Conservation (phyloP, 2,797 vertebrate species). For the Pogoniulus pusillus region DNA sequence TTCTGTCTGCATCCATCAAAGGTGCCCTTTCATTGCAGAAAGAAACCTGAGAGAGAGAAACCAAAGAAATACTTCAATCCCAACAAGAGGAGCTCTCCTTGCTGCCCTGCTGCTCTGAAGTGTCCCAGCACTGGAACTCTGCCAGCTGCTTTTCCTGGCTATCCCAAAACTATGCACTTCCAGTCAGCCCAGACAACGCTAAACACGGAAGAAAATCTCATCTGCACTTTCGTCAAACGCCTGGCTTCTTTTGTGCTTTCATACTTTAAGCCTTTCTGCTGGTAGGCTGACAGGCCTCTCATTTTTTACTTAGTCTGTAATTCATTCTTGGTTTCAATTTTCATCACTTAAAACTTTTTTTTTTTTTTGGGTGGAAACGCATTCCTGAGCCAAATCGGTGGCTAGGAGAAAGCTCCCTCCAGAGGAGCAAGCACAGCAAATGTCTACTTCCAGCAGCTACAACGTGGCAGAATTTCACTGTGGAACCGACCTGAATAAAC, state of each 20-base stretch:
- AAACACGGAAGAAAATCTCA: neutral
- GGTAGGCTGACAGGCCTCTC: neutral
- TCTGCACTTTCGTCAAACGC: slow-evolving; percentile 40
- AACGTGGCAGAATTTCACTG: slow-evolving; percentile 44
- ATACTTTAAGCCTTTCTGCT: neutral
- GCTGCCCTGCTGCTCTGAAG: rapidly evolving
- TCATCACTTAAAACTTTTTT: neutral
- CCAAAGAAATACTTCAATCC: neutral
- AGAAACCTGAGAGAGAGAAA: neutral
- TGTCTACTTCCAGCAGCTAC: neutral
- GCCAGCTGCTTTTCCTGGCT: neutral
- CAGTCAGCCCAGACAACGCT: neutral
- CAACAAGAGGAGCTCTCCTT: neutral
- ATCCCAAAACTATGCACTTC: neutral
- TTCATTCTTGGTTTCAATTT: neutral
- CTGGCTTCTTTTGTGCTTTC: neutral
- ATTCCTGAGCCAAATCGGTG: neutral
- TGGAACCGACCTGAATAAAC: neutral
- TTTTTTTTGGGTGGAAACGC: no score
- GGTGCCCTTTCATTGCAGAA: neutral
- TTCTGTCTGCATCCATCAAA: neutral
- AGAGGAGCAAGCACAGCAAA: slow-evolving; percentile 28
- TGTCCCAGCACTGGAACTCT: neutral
- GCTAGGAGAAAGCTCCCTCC: slow-evolving; percentile 18
- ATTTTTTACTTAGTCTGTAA: neutral